Base-by-base conservation (phyloP, 2,797 vertebrate species). In the Phoebastria nigripes region DNA sequence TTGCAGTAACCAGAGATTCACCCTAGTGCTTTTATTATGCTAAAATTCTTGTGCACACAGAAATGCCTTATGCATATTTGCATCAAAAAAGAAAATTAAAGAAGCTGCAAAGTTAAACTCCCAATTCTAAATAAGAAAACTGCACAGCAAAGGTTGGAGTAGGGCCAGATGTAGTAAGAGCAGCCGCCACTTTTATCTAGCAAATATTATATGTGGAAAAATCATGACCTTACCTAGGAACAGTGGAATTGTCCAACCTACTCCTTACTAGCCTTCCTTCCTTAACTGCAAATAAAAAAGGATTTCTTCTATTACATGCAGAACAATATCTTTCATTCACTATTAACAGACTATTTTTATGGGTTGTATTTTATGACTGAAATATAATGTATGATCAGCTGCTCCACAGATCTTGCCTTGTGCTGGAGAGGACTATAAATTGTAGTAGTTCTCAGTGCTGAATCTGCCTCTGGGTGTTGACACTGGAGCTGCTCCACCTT, bases 91-190 rank as follows among this genome's bases (percentile, higher is more conserved):
- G 74, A 44, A 86, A 93, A 95, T 89, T 65, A 82, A 72, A 93
- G 94, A 89, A 95, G 81, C 81, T 93, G 39, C 41, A 96, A 97
- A 97, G 94, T 97, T 92, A 95, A 97, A 91, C 47, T 72, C 51
- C 29, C n/a, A n/a, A 58, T 96, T 96, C 70, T 93, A 95, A 94
- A 82, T 82, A 86, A 51, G 56, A 73, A 88, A 78, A 93, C 19
- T 37, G 22, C 25, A 51, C 33, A 74, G n/a, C 10, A 80, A 59
- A 82, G 17, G 11, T 16, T 72, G 76, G 56, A 90, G 20, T 35
- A 62, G 15, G 5, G 66, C 39, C 77, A 96, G 77, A 67, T 79
- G 28, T 41, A 76, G 25, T 25, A 42, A n/a, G 73, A 95, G 35
- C 10, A 76, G 33, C 24, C 49, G 33, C 24, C 49, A 66, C 39